These are phyloP conservation scores for Siniperca undulata DNA, from an alignment of 2,797 vertebrate species.

Conservation along the genomic window DNA sequence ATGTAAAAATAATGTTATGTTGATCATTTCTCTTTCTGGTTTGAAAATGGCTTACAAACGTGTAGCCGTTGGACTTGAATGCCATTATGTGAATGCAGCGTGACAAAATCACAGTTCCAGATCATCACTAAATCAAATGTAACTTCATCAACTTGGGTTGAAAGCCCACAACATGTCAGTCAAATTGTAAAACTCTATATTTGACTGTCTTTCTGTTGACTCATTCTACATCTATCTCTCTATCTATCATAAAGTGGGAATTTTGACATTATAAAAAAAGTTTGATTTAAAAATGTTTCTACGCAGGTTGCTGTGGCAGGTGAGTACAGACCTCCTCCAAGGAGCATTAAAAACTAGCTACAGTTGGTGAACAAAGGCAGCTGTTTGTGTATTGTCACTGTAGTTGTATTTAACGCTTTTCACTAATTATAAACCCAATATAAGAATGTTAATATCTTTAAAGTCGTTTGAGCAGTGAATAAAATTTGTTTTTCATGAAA, in stretches of 20 bases:
- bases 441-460: neutral
- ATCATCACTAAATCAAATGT: too few species aligned
- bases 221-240: neutral
- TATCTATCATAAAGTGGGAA: neutral
- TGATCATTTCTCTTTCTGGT: neutral
- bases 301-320: neutral
- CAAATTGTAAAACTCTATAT: neutral
- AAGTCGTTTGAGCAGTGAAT: neutral
- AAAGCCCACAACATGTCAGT: neutral
- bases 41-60: too few species aligned
- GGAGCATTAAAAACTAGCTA: neutral
- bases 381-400: neutral
- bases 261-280: neutral
- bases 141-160: neutral
- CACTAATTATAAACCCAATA: neutral
- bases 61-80: too few species aligned
- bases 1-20: neutral
- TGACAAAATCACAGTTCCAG: too few species aligned
- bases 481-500: neutral
- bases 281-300: conserved; percentile 6
- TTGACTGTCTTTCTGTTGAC: neutral
- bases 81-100: too few species aligned
- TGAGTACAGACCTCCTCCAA: neutral
- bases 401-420: neutral
- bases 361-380: neutral